These are phyloP conservation scores for Limnephilus rhombicus DNA, from an alignment of 2,888 invertebrate species.

Conservation along the genomic window DNA sequence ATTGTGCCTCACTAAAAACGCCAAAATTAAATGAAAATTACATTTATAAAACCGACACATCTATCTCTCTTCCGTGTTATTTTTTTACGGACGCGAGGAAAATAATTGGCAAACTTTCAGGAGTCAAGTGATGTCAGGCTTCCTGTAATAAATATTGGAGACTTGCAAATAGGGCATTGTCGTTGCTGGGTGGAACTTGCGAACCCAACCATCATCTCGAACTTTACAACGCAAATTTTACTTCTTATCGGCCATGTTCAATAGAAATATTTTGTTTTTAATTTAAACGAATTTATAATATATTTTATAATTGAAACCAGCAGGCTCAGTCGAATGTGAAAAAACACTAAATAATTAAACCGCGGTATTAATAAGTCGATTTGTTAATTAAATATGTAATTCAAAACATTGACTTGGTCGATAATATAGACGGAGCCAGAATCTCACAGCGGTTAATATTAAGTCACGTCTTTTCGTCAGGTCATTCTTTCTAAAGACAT, in stretches of 20 bases:
- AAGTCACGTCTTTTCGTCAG: too few relatives aligned
- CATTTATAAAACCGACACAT: slow-evolving; percentile 39
- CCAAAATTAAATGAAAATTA: slow-evolving; percentile 42
- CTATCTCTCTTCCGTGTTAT: slow-evolving; percentile 35
- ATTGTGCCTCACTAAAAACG: slow-evolving; percentile 24
- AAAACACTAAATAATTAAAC: not conserved
- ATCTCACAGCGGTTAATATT: too few relatives aligned
- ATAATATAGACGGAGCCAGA: too few relatives aligned
- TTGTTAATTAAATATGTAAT: not conserved
- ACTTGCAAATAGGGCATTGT: not conserved
- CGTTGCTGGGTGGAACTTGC: slow-evolving; percentile 14
- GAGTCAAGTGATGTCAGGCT: slow-evolving; percentile 26
- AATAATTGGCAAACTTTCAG: slow-evolving; percentile 40
- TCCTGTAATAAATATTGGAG: slow-evolving; percentile 18
- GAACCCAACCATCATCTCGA: not conserved
- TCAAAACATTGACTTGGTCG: not conserved
- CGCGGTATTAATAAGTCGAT: not conserved
- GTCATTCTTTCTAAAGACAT: too few relatives aligned
- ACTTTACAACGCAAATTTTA: not conserved
- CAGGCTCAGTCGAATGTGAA: not conserved
- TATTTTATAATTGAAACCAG: not conserved
- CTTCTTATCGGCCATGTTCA: not conserved
- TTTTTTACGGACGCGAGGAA: slow-evolving; percentile 33
- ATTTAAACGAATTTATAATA: not conserved
- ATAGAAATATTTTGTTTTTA: not conserved